Percentiles rank a stretch among this genome's conserved stretches.
These are phyloP conservation scores for Eurytoma californica DNA, from an alignment of 2,888 invertebrate genomes.

Conservation along the genomic window DNA sequence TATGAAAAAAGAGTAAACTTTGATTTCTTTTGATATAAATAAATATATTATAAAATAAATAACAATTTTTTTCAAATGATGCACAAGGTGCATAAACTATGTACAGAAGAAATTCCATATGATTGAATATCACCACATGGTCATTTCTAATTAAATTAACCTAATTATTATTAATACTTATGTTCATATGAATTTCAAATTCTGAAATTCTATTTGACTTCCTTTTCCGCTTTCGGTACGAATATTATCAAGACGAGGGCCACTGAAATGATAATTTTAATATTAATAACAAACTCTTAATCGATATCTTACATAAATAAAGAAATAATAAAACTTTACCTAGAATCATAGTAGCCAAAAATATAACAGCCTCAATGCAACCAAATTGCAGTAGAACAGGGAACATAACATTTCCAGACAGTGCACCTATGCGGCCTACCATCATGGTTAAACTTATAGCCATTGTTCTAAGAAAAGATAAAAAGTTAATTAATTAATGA, in stretches of 20 bases:
- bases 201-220: not conserved
- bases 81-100: too few relatives aligned
- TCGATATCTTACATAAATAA: not conserved
- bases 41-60: too few relatives aligned
- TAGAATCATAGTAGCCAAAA: constrained; percentile 60
- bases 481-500: not conserved
- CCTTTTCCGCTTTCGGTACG: not conserved
- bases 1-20: too few relatives aligned
- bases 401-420: constrained; percentile 71
- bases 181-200: too few relatives aligned
- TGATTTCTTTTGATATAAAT: too few relatives aligned
- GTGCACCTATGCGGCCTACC: constrained; percentile 71
- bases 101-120: too few relatives aligned
- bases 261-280: constrained; percentile 29
- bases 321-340: constrained; percentile 60
- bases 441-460: constrained; percentile 72
- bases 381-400: constrained; percentile 69
- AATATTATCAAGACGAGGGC: constrained; percentile 24
- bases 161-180: too few relatives aligned
- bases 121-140: too few relatives aligned
- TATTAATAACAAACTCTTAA: not conserved
- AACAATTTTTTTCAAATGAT: too few relatives aligned
- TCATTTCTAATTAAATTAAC: too few relatives aligned
- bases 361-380: constrained; percentile 65
- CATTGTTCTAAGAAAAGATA: constrained; percentile 67